Conservation (phyloP, 2,113 vertebrate genomes). For the Pyxicephalus adspersus region DNA sequence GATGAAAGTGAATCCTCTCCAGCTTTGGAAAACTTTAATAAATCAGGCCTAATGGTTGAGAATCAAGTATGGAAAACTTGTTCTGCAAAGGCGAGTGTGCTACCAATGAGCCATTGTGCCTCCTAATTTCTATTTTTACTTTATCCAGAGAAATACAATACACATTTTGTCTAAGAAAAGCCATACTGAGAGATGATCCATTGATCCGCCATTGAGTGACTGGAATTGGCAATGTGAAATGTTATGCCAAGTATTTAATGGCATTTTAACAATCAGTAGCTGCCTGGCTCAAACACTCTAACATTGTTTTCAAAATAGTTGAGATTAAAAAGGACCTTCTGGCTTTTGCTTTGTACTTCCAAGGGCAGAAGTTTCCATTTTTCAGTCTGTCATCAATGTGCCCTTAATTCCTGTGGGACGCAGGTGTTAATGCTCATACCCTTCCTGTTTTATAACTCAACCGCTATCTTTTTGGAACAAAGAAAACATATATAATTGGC, state of each 20-base stretch:
- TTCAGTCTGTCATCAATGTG: constrained; percentile 25
- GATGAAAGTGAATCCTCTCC: too few species aligned
- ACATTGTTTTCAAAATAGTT: constrained; percentile 37
- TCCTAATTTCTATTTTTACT: constrained; percentile 12
- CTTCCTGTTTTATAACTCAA: constrained; percentile 7
- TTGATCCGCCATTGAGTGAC: constrained; percentile 8
- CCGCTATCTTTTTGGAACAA: neutral
- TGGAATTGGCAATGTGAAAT: constrained; percentile 37
- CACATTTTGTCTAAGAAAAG: neutral
- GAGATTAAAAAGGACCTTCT: constrained; percentile 12
- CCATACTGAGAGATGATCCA: constrained; percentile 12
- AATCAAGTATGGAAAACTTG: too few species aligned
- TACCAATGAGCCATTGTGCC: too few species aligned
- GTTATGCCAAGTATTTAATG: constrained; percentile 22
- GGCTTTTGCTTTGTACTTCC: constrained; percentile 26
- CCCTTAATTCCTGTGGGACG: constrained; percentile 3
- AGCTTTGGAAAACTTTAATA: too few species aligned
- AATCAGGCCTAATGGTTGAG: too few species aligned
- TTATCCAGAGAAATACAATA: neutral
- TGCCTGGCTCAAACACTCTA: constrained; percentile 42
- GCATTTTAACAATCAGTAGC: constrained; percentile 45
- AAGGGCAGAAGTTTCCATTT: constrained; percentile 34
- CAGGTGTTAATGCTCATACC: constrained; percentile 1
- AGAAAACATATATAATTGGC: neutral
- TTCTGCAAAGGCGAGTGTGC: too few species aligned